Conservation (phyloP, 2,888 invertebrate genomes). For the Campoplex nolae region DNA sequence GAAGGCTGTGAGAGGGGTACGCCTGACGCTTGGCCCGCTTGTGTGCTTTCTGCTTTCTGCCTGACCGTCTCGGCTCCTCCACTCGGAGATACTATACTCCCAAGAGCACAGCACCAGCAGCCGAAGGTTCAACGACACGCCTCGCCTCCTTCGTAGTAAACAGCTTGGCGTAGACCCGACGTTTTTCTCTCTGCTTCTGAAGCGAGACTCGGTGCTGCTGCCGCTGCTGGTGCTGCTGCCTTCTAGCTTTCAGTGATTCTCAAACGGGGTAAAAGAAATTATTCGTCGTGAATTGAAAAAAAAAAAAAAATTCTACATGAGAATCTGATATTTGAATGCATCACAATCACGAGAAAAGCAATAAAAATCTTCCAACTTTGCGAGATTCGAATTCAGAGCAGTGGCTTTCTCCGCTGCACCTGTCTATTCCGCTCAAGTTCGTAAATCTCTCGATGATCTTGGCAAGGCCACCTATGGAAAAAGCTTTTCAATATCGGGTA, state of each 20-base stretch:
- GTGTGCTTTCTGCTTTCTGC: slow-evolving; percentile 71
- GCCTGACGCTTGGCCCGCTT: slow-evolving; percentile 74
- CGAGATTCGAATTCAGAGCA: background rate
- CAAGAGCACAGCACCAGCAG: slow-evolving; percentile 63
- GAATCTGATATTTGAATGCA: background rate
- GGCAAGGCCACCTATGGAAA: background rate
- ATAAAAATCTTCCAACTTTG: background rate
- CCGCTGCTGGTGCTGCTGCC: slow-evolving; percentile 66
- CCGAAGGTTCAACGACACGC: slow-evolving; percentile 83
- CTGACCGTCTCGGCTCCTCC: slow-evolving; percentile 74
- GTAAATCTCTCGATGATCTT: background rate
- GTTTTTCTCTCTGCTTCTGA: slow-evolving; percentile 76
- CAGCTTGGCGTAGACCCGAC: slow-evolving; percentile 81
- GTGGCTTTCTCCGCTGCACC: background rate
- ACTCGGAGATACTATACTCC: slow-evolving; percentile 60
- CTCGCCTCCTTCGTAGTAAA: slow-evolving; percentile 83
- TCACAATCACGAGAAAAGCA: background rate
- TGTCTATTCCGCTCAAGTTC: background rate
- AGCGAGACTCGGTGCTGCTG: slow-evolving; percentile 62
- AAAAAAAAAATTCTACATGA: background rate
- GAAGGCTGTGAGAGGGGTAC: slow-evolving; percentile 70
- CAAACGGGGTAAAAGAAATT: slow-evolving; percentile 42
- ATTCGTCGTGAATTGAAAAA: background rate
- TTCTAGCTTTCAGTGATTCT: slow-evolving; percentile 69
- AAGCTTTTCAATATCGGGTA: background rate